Evolutionary conservation across 2,797 vertebrate genomes (phyloP).

Genomic region (Pipistrellus nathusii): DNA sequence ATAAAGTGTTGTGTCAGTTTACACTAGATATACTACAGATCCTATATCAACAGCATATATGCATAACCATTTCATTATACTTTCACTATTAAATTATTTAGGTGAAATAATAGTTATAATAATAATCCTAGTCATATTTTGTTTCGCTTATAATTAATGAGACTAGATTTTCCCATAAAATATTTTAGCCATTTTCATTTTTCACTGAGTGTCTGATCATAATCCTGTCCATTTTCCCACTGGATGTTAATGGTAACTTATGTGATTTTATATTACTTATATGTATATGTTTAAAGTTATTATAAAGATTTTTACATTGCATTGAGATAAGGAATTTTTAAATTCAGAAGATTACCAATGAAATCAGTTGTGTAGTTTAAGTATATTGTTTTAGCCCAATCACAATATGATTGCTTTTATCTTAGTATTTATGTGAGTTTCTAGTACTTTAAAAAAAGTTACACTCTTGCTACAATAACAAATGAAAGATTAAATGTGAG

Average conservation of each 20-base stretch:
- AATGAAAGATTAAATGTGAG: background rate
- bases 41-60: background rate
- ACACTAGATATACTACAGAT: background rate
- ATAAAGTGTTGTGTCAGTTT: background rate
- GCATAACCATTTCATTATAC: background rate
- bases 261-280: background rate
- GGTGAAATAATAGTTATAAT: background rate
- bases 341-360: background rate
- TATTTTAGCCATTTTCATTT: slow-evolving; percentile 34
- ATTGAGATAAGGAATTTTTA: background rate
- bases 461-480: background rate
- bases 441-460: slow-evolving; percentile 3
- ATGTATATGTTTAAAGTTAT: slow-evolving; percentile 3
- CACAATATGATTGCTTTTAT: background rate
- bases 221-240: background rate
- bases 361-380: background rate
- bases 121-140: slow-evolving; percentile 6
- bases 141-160: background rate
- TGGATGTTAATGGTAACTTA: background rate
- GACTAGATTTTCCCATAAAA: background rate
- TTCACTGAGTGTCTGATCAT: background rate
- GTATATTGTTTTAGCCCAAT: background rate
- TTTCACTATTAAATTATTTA: slow-evolving; percentile 33
- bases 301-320: background rate
- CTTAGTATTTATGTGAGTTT: background rate